These are phyloP conservation scores for Dryobotodes eremita DNA, from an alignment of 2,888 invertebrate genomes.

Conservation along the genomic window DNA sequence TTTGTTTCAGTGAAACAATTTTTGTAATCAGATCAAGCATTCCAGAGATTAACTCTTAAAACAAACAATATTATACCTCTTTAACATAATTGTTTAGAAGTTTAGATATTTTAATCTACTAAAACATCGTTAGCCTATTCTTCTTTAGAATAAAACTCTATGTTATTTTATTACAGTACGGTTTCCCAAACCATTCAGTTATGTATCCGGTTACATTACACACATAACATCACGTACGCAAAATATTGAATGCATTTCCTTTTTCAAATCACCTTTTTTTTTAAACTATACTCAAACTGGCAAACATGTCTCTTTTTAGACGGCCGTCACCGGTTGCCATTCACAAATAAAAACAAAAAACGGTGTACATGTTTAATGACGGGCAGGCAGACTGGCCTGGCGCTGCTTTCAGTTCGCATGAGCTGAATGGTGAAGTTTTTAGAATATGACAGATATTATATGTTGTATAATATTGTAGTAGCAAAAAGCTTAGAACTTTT, in stretches of 20 bases:
- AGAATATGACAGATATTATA: too few relatives aligned
- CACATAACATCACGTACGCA: background rate
- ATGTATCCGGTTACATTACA: background rate
- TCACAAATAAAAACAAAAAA: constrained; percentile 48
- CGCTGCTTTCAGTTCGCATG: constrained; percentile 28
- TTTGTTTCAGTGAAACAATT: background rate
- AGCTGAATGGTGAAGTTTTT: constrained; percentile 1
- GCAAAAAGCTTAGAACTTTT: background rate
- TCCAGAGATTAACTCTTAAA: background rate
- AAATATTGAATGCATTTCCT: constrained; percentile 18
- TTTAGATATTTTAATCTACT: background rate
- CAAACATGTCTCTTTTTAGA: constrained; percentile 10
- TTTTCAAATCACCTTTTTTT: constrained; percentile 17
- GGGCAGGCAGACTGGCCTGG: constrained; percentile 11
- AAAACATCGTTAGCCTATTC: background rate
- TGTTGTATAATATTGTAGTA: background rate
- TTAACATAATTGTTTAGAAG: background rate
- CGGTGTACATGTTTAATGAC: constrained; percentile 38
- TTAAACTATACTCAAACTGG: background rate
- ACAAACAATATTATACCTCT: background rate
- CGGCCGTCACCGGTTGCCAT: constrained; percentile 6
- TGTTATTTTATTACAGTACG: too few relatives aligned
- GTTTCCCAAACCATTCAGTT: background rate
- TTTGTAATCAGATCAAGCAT: background rate
- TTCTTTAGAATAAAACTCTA: background rate